These are phyloP conservation scores for Cristatella mucedo DNA, from an alignment of 2,888 invertebrate species.

Conservation along the genomic window DNA sequence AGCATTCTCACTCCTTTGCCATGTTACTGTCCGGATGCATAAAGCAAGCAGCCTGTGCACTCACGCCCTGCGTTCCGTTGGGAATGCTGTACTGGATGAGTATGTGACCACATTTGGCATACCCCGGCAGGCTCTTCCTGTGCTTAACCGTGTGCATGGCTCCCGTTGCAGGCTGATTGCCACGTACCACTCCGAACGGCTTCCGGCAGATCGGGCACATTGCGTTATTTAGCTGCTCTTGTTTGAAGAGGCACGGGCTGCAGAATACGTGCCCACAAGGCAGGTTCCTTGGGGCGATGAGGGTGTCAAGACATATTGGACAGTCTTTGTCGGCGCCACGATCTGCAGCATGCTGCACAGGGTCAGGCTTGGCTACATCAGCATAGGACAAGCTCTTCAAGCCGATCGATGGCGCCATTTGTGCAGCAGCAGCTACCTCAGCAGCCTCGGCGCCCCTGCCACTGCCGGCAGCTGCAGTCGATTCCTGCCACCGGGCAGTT, in stretches of 20 bases:
- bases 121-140: slow-evolving; percentile 13
- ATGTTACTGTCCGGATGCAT: too few species aligned
- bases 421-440: too few species aligned
- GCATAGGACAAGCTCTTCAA: too few species aligned
- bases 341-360: too few species aligned
- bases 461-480: too few species aligned
- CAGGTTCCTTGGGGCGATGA: neutral
- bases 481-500: too few species aligned
- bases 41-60: too few species aligned
- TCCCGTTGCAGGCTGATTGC: slow-evolving; percentile 16
- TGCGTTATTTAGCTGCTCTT: neutral
- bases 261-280: slow-evolving; percentile 6
- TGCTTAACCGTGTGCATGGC: slow-evolving; percentile 11
- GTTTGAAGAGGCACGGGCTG: slow-evolving; percentile 1
- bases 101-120: slow-evolving; percentile 13
- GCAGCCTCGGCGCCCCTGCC: too few species aligned
- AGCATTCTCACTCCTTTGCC: too few species aligned
- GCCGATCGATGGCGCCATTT: too few species aligned
- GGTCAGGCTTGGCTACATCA: too few species aligned
- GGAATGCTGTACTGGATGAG: slow-evolving; percentile 16
- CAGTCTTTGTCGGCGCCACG: slow-evolving; percentile 9
- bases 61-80: slow-evolving; percentile 19
- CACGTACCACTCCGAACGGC: slow-evolving; percentile 15
- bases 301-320: slow-evolving; percentile 11
- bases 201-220: slow-evolving; percentile 40